Percentiles rank a stretch among this genome's conserved stretches.
phyloP scores from a whole-genome alignment of 2,113 vertebrate genomes.

The Elephas maximus region DNA sequence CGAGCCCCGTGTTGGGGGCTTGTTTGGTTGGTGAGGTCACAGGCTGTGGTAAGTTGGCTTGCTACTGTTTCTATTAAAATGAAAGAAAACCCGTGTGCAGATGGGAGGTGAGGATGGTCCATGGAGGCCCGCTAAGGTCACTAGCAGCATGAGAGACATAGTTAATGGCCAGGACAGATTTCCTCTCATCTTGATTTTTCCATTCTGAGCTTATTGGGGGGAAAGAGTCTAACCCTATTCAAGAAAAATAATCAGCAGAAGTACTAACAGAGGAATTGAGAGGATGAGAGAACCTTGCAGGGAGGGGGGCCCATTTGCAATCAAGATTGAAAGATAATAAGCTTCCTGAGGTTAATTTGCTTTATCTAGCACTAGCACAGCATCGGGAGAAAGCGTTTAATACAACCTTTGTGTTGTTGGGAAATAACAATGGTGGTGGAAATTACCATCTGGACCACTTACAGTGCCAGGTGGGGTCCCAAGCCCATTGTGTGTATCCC shows the following conservation, averaged over 20 bases:
- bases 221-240: conserved; percentile 60
- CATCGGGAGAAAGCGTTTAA: neutral
- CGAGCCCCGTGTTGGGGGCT: neutral
- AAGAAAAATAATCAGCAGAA: conserved; percentile 62
- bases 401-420: neutral
- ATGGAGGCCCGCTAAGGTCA: neutral
- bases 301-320: neutral
- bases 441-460: neutral
- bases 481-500: neutral
- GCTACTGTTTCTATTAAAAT: conserved; percentile 67
- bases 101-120: neutral
- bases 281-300: neutral
- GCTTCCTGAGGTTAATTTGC: conserved; percentile 68
- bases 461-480: neutral
- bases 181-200: conserved; percentile 54
- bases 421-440: neutral
- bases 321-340: conserved; percentile 69
- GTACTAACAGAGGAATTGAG: conserved; percentile 61
- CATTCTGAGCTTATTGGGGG: neutral
- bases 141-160: neutral
- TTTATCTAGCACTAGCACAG: conserved; percentile 12
- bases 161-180: conserved; percentile 59
- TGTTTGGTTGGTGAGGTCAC: conserved; percentile 50
- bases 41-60: conserved; percentile 13
- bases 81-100: conserved; percentile 32